These are phyloP conservation scores for Lithosia quadra DNA, from an alignment of 2,888 invertebrate species.

Conservation along the genomic window DNA sequence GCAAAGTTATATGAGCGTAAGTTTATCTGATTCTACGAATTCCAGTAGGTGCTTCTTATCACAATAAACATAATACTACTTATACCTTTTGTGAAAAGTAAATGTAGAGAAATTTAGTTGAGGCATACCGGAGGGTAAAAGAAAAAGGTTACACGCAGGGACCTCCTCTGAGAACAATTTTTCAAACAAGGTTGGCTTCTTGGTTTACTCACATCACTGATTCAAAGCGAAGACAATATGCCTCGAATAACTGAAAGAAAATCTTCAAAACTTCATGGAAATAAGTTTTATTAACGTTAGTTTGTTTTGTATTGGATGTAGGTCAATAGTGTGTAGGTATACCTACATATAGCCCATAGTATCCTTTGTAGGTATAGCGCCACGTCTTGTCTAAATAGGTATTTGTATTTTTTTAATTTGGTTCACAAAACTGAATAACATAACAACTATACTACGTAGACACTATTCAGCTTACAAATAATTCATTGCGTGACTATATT, in stretches of 20 bases:
- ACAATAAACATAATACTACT: slow-evolving; percentile 55
- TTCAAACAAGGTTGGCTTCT: slow-evolving; percentile 76
- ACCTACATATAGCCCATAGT: too few relatives aligned
- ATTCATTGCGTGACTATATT: too few relatives aligned
- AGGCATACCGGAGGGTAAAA: slow-evolving; percentile 60
- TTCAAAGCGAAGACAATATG: slow-evolving; percentile 62
- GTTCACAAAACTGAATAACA: too few relatives aligned
- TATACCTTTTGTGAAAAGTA: slow-evolving; percentile 62
- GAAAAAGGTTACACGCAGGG: slow-evolving; percentile 67
- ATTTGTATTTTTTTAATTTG: too few relatives aligned
- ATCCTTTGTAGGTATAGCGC: too few relatives aligned
- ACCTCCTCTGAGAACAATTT: slow-evolving; percentile 76
- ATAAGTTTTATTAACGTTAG: slow-evolving; percentile 1
- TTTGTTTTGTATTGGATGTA: not conserved
- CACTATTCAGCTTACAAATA: too few relatives aligned
- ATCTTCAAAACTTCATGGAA: slow-evolving; percentile 42
- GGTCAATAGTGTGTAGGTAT: not conserved
- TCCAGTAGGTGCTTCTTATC: slow-evolving; percentile 22
- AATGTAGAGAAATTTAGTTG: slow-evolving; percentile 73
- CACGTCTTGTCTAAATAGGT: too few relatives aligned
- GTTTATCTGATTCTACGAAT: slow-evolving; percentile 15
- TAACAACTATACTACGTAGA: too few relatives aligned
- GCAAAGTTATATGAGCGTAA: not conserved
- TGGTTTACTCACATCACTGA: slow-evolving; percentile 71
- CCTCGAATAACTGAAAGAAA: slow-evolving; percentile 48